Evolutionary conservation across 2,113 vertebrate species (phyloP), one percentile per base, ranked within the genome.

Genomic region (Bos javanicus): DNA sequence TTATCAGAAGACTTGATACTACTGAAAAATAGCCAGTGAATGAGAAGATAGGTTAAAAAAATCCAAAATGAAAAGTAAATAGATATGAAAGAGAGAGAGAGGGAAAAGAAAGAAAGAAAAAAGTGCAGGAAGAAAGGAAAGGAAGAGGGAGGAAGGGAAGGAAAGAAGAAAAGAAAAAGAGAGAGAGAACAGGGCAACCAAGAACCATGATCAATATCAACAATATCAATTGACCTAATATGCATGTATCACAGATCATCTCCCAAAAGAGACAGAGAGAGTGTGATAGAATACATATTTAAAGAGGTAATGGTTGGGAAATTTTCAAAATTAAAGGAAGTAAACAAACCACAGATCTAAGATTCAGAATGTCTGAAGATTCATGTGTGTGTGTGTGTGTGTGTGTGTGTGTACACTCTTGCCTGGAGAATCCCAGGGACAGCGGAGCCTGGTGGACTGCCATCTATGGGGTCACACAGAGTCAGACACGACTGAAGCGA

Each of bases 41-140:
- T 64, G 87, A 88, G 39, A 87, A 62, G 5, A 36, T 36, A 59
- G 15, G 14, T 67, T 74, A 13, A 74, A 74, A 91, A 48, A 12
- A 33, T 33, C 19, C 15, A 86, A 57, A 93, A 83, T 74, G 48
- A 95, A 84, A 85, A 8, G 54, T 36, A 87, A 90, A 91, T 39
- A 71, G 17, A 83, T 17, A 28, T 10, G 33, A 71, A 16, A 26
- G 30, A 36, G n/a, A 52, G n/a, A 52, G 21, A 36, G 15, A 54
- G 52, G 9, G 4, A 87, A 39, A 10, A 67, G 7, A 14, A 60
- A 50, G 17, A 4, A 48, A 62, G 57, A 36, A 30, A 10, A 52
- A 82, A 3, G 33, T 23, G 3, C 36, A 33, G 12, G 39, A 39
- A 39, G 39, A 39, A 39, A 39, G 39, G 39, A 39, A 39, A 39